Evolutionary conservation across 2,797 vertebrate genomes (phyloP), one percentile per base, ranked within the genome.

Genomic region (Triplophysa yarkandensis): DNA sequence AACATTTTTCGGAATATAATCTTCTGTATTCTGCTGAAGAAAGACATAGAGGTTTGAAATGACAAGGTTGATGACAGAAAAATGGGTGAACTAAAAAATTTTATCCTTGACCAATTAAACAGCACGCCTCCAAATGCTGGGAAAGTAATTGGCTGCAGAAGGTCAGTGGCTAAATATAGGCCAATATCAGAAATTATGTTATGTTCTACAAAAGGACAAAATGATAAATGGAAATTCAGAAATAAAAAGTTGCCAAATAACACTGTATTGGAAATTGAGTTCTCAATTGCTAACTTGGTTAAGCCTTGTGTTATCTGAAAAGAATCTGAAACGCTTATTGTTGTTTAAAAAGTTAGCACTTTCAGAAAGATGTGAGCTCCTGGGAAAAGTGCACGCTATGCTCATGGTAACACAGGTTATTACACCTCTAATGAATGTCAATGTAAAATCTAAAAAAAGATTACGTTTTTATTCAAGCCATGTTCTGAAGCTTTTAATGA

Each of bases 401-500:
- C 39, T 43, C 34, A 43, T 17, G 19, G 43, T 41, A 36, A 30
- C 46, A 6, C 46, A n/a, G n/a, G 55, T 52, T 72, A 52, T 52
- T 39, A 30, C 13, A 3, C 70, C 23, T 41, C 32, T 72, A 72
- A 54, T 63, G 32, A 63, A 72, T 23, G 13, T 25, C 41, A 61
- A 32, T 4, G n/a, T 46, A 34, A 62, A 30, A 55, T 3, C 32
- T 30, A 25, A 21, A 36, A 14, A 34, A 19, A 4, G 19, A 48
- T 27, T 50, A 14, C 6, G 62, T 41, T 23, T 72, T 7, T 16
- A 19, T 52, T 63, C 39, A 23, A 28, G 32, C 32, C 34, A 52
- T 27, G 32, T 23, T 39, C 69, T 62, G 44, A 44, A 32, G 28
- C 14, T 61, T 61, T 48, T 71, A 61, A 71, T 71, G 34, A 50